Conservation (phyloP, 2,888 invertebrate species). For the Drosophila suboccidentalis region DNA sequence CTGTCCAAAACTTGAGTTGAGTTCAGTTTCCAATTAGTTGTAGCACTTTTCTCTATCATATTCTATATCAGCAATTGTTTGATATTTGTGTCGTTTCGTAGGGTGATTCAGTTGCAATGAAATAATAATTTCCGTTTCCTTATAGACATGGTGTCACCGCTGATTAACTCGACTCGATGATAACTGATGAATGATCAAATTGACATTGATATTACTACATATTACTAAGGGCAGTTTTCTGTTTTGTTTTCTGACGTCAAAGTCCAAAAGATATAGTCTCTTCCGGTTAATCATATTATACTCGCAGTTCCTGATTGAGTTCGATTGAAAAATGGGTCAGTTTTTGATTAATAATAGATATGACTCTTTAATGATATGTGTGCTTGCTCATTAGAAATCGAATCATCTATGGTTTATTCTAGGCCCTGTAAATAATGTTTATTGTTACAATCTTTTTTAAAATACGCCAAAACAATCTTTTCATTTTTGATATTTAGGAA, state of each 20-base stretch:
- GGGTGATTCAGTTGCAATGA: conserved; percentile 73
- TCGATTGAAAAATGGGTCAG: conserved; percentile 34
- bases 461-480: too few relatives aligned
- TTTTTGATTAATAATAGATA: conserved; percentile 35
- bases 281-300: conserved; percentile 45
- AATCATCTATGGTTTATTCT: too few relatives aligned
- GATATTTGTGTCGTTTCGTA: conserved; percentile 38
- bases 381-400: not conserved
- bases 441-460: too few relatives aligned
- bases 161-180: conserved; percentile 37
- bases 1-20: conserved; percentile 15
- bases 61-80: conserved; percentile 41
- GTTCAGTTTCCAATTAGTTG: conserved; percentile 59
- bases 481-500: too few relatives aligned
- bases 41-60: conserved; percentile 50
- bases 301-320: conserved; percentile 13
- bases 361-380: conserved; percentile 5
- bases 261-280: conserved; percentile 34
- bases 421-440: too few relatives aligned
- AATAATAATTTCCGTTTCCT: conserved; percentile 56
- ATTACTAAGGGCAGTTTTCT: conserved; percentile 44
- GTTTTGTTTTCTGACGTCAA: conserved; percentile 41
- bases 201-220: conserved; percentile 38
- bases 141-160: conserved; percentile 76
- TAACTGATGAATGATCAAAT: conserved; percentile 36